Base-by-base conservation (phyloP, 2,888 invertebrate species). In the Athalia circularis region DNA sequence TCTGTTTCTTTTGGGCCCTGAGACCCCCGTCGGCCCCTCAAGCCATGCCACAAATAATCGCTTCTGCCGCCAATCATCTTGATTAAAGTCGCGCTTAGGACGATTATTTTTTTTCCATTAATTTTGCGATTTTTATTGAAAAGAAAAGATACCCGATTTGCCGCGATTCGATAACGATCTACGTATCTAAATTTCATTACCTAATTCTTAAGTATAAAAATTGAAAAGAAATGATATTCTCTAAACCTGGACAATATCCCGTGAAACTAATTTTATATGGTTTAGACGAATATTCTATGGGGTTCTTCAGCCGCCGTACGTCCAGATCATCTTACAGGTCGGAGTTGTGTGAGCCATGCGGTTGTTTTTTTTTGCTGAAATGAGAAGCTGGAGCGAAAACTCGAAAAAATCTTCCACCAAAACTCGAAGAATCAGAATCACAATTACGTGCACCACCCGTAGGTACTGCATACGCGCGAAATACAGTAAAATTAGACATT, bases 271-370 rank as follows among this genome's bases (percentile, higher is more conserved):
- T 29, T 29, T 29, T 29, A 29, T 29, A 29, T 29, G 29, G 29
- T 29, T 29, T 29, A 29, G 29, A 29, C 29, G 29, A 29, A 29
- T 67, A 50, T 67, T 54, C 4, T 54, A 54, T 45, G 48, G 65
- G 48, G 65, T 65, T 48, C 45, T 45, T 43, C 9, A 4, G 64
- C 43, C 43, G 29, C 48, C 65, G 48, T 65, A 29, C 57, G 57
- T 59, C 57, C 72, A 72, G 59, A 72, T 72, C 72, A 72, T 72
- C 15, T 47, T 72, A 59, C 72, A 59, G 72, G 72, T 43, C 72
- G 72, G 72, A 72, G 59, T 47, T 47, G 72, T 72, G 52, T 52
- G 57, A 72, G 59, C 72, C 72, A 72, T 72, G 57, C 57, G 72
- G 72, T 59, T 57, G 62, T 29, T 13, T 54, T n/a, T 11, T 54